Conservation (phyloP, 2,797 vertebrate genomes). For the Diglossa cyanea region DNA sequence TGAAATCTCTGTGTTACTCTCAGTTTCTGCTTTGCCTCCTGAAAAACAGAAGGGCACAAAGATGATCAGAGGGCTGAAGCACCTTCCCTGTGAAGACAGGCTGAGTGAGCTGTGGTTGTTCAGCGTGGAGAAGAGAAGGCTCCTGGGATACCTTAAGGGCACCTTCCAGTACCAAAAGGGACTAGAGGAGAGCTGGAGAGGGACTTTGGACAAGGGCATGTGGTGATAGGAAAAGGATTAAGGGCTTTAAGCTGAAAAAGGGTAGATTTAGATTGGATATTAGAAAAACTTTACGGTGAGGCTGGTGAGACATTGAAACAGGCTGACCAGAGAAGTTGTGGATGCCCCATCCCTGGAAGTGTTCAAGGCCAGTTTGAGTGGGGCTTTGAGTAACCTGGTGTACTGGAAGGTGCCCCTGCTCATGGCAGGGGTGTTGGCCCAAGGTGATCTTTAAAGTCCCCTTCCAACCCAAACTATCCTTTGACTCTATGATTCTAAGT, state of each 20-base stretch:
- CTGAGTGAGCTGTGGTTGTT: not conserved
- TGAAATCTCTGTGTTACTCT: not conserved
- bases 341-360: not conserved
- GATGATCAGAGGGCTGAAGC: not conserved
- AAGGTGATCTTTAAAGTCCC: not conserved
- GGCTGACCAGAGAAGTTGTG: not conserved
- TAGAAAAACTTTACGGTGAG: accelerated
- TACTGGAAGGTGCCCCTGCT: not conserved
- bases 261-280: too few relatives aligned
- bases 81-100: not conserved
- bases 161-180: not conserved
- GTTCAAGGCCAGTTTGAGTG: not conserved
- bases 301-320: not conserved
- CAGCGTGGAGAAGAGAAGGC: not conserved
- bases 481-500: not conserved
- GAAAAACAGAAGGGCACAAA: not conserved
- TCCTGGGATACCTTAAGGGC: not conserved
- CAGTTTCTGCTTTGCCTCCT: not conserved
- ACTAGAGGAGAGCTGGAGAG: not conserved
- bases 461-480: not conserved
- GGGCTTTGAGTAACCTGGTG: not conserved
- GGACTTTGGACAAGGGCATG: not conserved
- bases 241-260: not conserved
- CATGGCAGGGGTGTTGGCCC: not conserved
- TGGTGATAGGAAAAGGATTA: not conserved